A percentile compares a stretch with the other conserved stretches of the same genome.
Evolutionary conservation across 2,797 vertebrate species (phyloP).

Genomic region (Todus mexicanus): DNA sequence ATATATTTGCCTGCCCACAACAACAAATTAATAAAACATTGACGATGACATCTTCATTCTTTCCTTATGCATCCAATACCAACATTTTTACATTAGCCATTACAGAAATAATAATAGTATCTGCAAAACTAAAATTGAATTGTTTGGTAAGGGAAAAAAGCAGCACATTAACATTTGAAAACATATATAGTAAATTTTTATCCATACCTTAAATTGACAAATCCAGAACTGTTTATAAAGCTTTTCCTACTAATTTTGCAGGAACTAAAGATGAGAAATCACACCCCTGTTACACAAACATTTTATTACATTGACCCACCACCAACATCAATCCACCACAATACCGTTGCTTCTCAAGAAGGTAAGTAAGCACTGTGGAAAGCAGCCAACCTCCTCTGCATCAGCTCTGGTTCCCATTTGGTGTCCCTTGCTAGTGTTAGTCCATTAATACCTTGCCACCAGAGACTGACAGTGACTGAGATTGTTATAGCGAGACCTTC

Average conservation of each 20-base stretch:
- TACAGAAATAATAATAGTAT: background rate
- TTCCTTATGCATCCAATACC: background rate
- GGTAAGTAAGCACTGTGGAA: background rate
- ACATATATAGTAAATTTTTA: conserved; percentile 27
- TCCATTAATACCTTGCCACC: background rate
- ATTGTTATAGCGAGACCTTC: background rate
- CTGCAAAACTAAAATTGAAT: background rate
- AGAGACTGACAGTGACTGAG: background rate
- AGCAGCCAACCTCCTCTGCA: background rate
- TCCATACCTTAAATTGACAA: conserved; percentile 38
- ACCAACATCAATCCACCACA: background rate
- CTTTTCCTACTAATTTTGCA: background rate
- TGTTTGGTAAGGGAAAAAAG: background rate
- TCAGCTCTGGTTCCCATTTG: background rate
- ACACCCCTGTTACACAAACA: background rate
- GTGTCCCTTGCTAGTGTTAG: background rate
- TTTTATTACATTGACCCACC: conserved; percentile 4
- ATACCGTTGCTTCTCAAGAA: background rate
- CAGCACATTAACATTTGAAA: conserved; percentile 34
- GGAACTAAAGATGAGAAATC: background rate
- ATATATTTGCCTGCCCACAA: background rate
- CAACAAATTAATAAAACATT: background rate
- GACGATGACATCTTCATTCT: background rate
- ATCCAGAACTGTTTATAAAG: conserved; percentile 36
- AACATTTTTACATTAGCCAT: background rate